Base-by-base conservation (phyloP, 2,797 vertebrate genomes). In the Chaetodon trifasciatus region DNA sequence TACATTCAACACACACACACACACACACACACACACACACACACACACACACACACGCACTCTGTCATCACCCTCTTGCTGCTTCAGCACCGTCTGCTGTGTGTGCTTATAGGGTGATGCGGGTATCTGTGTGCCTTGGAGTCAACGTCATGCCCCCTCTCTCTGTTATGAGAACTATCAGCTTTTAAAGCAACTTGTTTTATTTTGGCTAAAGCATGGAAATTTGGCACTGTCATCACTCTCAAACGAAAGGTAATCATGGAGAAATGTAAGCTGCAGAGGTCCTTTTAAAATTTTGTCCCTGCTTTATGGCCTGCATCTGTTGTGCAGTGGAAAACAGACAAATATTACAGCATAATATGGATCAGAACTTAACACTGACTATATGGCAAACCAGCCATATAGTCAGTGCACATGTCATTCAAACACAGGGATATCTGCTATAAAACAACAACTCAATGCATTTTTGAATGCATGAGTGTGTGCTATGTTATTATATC, bases 41-140 rank as follows among this genome's bases (percentile, higher is more conserved):
- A n/a, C n/a, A n/a, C n/a, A n/a, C n/a, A 64, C 47, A 66, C 32
- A 76, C 72, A 35, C 47, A 67, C 53, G 66, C 60, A 75, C 44
- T 70, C 62, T 50, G 78, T 91, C 86, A 85, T 89, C 77, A 69
- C 46, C 80, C 66, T 84, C 76, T 81, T 58, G 75, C 75, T 86
- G 85, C 56, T 82, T 47, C 28, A 32, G 28, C 28, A 32, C 70
- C 17, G 63, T 88, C 86, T 89, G 85, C 87, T 72, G 68, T 61
- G 70, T 44, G n/a, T 73, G 86, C 60, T 83, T 80, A 69, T n/a
- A 75, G 79, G 82, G 83, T 40, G 46, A 28, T 81, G 53, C 5
- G 40, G 74, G 57, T 78, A 75, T 84, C 71, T 74, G 53, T 58
- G 52, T 81, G 62, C 44, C 75, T 84, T 76, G 52, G 46, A 80